phyloP scores from a whole-genome alignment of 2,888 invertebrate species.

The Rosalia funebris region DNA sequence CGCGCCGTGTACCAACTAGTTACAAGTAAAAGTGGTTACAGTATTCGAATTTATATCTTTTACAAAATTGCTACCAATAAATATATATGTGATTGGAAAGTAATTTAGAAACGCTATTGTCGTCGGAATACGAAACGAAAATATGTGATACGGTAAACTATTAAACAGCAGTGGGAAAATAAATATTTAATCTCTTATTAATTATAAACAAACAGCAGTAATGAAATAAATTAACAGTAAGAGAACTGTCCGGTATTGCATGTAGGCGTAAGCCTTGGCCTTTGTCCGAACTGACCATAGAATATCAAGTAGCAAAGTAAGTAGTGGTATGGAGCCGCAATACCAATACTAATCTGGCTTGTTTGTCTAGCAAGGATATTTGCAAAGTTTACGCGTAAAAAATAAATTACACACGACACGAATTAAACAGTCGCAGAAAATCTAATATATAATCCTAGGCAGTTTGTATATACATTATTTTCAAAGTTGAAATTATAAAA shows the following conservation, averaged over 20 bases:
- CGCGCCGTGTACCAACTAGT: no score
- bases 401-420: not conserved
- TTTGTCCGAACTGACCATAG: slow-evolving; percentile 49
- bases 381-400: slow-evolving; percentile 5
- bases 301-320: slow-evolving; percentile 40
- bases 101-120: no score
- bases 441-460: no score
- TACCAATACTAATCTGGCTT: slow-evolving; percentile 7
- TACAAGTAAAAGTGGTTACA: no score
- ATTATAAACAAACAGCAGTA: slow-evolving; percentile 41
- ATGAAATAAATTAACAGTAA: slow-evolving; percentile 40
- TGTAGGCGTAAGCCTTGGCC: slow-evolving; percentile 51
- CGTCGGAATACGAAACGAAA: no score
- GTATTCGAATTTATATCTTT: no score
- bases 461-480: no score
- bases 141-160: slow-evolving; percentile 21
- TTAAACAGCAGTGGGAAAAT: slow-evolving; percentile 35
- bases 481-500: no score
- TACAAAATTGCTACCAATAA: no score
- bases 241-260: slow-evolving; percentile 35
- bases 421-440: not conserved
- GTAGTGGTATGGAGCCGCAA: slow-evolving; percentile 20
- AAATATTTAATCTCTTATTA: slow-evolving; percentile 37
- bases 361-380: slow-evolving; percentile 16
- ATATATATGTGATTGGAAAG: no score